phyloP scores from a whole-genome alignment of 2,113 vertebrate genomes.

The Gnathonemus longibarbis region DNA sequence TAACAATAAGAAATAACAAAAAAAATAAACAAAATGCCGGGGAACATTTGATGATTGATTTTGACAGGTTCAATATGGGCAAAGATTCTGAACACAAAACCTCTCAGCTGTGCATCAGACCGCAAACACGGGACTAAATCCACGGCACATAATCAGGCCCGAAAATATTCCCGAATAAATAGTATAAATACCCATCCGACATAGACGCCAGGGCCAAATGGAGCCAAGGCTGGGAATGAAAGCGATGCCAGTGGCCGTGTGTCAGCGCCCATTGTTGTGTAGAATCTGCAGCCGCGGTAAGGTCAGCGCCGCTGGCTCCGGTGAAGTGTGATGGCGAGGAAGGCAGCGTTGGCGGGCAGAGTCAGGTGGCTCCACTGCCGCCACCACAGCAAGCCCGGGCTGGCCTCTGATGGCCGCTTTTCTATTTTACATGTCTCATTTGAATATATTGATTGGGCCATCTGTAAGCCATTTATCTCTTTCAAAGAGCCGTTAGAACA shows the following conservation, averaged over 20 bases:
- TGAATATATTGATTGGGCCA: conserved; percentile 73
- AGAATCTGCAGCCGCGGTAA: neutral
- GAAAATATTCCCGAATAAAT: neutral
- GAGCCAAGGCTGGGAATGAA: neutral
- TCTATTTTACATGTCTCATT: conserved; percentile 60
- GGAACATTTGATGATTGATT: neutral
- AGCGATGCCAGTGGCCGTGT: neutral
- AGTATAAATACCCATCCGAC: neutral
- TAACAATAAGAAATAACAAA: neutral
- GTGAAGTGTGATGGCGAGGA: neutral
- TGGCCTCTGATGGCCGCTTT: conserved; percentile 19
- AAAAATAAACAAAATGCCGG: neutral
- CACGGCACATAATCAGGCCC: neutral
- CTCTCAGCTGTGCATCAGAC: neutral
- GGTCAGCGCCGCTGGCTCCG: neutral
- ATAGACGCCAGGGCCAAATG: neutral
- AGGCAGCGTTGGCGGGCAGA: neutral
- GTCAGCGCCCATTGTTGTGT: conserved; percentile 1
- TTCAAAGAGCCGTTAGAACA: conserved; percentile 66
- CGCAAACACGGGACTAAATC: neutral
- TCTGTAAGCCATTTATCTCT: conserved; percentile 73
- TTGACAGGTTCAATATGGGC: neutral
- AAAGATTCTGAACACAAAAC: neutral
- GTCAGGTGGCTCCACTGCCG: neutral
- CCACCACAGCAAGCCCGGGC: neutral